A percentile compares a stretch with the other conserved stretches of the same genome.
Evolutionary conservation across 2,888 invertebrate species (phyloP).

Genomic region (Drosophila lutescens): DNA sequence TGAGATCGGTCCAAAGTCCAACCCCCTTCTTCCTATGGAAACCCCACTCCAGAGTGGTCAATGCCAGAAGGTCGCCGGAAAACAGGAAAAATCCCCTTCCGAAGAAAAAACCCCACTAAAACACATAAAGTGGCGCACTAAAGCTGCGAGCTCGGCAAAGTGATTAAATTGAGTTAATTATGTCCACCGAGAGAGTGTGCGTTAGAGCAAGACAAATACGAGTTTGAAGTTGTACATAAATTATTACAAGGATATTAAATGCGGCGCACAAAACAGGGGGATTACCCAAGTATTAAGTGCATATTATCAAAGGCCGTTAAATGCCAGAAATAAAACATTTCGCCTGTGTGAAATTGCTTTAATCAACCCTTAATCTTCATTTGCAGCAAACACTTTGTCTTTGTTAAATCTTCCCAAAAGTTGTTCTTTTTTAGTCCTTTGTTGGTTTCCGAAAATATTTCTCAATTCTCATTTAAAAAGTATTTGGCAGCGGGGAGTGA

Average conservation of each 20-base stretch:
- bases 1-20: constrained; percentile 24
- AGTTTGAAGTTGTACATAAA: constrained; percentile 47
- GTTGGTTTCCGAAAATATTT: constrained; percentile 8
- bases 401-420: constrained; percentile 30
- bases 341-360: constrained; percentile 34
- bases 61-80: constrained; percentile 23
- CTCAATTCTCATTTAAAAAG: constrained; percentile 37
- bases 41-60: constrained; percentile 30
- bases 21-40: too few species aligned
- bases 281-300: constrained; percentile 32
- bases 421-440: not conserved
- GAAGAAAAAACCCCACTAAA: constrained; percentile 15
- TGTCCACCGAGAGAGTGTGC: constrained; percentile 52
- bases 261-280: constrained; percentile 25
- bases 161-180: constrained; percentile 78
- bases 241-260: constrained; percentile 51
- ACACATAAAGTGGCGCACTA: constrained; percentile 66
- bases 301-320: constrained; percentile 42
- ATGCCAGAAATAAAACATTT: constrained; percentile 31
- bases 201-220: constrained; percentile 36
- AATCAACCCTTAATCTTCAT: constrained; percentile 45
- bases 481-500: constrained; percentile 28
- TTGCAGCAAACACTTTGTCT: constrained; percentile 31
- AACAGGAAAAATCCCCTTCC: not conserved
- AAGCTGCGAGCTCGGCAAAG: constrained; percentile 49